Conservation (phyloP, 1,140 invertebrate genomes). For the Zaprionus ghesquierei region DNA sequence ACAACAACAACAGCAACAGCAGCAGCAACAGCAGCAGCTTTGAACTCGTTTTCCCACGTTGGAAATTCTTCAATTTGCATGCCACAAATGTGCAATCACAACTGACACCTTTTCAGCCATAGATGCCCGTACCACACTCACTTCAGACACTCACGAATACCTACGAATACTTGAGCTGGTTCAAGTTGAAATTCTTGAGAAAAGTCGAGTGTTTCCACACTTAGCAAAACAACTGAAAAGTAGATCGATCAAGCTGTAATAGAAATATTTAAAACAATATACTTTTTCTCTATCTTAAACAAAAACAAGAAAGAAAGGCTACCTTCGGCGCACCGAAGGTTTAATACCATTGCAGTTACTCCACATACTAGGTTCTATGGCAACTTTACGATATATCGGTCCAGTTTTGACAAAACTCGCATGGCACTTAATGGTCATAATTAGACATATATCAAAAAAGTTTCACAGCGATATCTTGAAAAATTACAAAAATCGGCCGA, state of each 20-base stretch:
- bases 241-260: not conserved
- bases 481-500: no score
- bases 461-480: no score
- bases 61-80: slow-evolving; percentile 79
- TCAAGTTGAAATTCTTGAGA: slow-evolving; percentile 19
- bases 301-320: no score
- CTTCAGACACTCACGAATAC: slow-evolving; percentile 21
- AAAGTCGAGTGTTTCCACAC: slow-evolving; percentile 11
- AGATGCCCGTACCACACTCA: slow-evolving; percentile 36
- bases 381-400: no score
- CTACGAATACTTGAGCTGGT: not conserved
- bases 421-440: no score
- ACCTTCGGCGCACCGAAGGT: no score
- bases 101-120: slow-evolving; percentile 72
- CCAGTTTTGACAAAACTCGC: no score
- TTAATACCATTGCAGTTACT: no score
- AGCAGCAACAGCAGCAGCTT: slow-evolving; percentile 24
- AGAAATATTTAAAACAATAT: not conserved
- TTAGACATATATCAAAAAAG: no score
- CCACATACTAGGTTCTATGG: no score
- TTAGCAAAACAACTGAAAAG: not conserved
- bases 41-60: slow-evolving; percentile 77
- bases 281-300: no score
- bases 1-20: slow-evolving; percentile 9
- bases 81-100: slow-evolving; percentile 67